These are phyloP conservation scores for Orchesella cincta DNA, from an alignment of 1,140 invertebrate species.

Conservation along the genomic window DNA sequence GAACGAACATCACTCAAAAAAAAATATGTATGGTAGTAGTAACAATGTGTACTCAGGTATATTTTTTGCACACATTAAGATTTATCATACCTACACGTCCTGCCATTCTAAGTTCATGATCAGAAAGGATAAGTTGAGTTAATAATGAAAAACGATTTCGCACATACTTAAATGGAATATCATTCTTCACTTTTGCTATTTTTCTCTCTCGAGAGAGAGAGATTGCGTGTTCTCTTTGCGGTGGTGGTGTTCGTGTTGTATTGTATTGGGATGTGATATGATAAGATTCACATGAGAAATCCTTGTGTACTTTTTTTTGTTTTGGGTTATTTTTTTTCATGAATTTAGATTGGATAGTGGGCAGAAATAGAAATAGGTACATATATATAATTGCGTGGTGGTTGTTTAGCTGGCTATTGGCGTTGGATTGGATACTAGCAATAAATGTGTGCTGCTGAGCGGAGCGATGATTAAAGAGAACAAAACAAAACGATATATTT, in stretches of 20 bases:
- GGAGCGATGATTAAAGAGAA: too few species aligned
- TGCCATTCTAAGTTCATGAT: conserved; percentile 15
- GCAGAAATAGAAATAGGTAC: too few species aligned
- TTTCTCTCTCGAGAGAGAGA: neutral
- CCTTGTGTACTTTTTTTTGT: neutral
- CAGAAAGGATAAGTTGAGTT: neutral
- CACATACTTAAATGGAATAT: conserved; percentile 17
- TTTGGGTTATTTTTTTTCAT: neutral
- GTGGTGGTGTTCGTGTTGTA: neutral
- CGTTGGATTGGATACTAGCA: too few species aligned
- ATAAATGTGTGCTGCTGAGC: too few species aligned
- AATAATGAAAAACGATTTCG: neutral
- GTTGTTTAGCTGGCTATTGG: too few species aligned
- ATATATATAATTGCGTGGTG: too few species aligned
- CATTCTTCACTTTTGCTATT: neutral
- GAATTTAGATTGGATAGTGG: neutral
- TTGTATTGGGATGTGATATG: neutral
- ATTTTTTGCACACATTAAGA: too few species aligned
- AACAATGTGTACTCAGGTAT: too few species aligned
- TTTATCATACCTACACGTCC: too few species aligned
- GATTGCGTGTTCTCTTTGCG: neutral
- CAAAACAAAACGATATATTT: too few species aligned
- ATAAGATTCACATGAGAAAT: too few species aligned
- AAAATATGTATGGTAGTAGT: neutral
- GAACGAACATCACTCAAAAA: too few species aligned